Base-by-base conservation (phyloP, 1,140 invertebrate species). In the Orius insidiosus region DNA sequence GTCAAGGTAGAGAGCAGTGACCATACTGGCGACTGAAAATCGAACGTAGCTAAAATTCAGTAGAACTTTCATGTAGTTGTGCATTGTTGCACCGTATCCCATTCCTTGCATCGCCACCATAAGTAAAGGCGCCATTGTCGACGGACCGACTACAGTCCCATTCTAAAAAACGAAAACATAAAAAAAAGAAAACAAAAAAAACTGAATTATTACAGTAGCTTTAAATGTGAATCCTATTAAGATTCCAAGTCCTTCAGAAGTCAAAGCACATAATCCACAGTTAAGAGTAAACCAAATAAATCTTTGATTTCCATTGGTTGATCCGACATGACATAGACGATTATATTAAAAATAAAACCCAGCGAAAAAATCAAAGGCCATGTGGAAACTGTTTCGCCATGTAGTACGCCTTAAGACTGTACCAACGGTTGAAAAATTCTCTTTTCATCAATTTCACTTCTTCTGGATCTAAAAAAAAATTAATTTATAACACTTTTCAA, bases 351-450 rank as follows among this genome's bases (percentile, higher is more conserved):
- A 65, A 67, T 35, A 67, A 52, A n/a, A n/a, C n/a, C n/a, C n/a
- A n/a, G n/a, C n/a, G n/a, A 5, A n/a, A n/a, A n/a, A n/a, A n/a
- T n/a, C n/a, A n/a, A 60, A 54, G 5, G 60, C 5, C 5, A 63
- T 41, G 62, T 65, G 48, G 32, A 60, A 59, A 33, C 32, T n/a
- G n/a, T 54, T 86, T 71, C 0, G 90, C 88, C 9, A 75, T 59
- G 53, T 79, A 83, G 57, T 80, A 83, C 0, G 78, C 70, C 56
- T 78, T 79, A 2, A 80, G 62, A 49, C 77, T 76, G 61, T 84
- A 84, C 78, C 79, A 84, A 36, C 76, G 73, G 58, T 84, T 84
- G 51, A 80, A 71, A 58, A 77, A 59, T 59, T 84, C 80, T 52
- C 78, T 61, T 8, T 74, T 67, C 54, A 82, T 68, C 38, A 80